These are phyloP conservation scores for Pollachius pollachius DNA, from an alignment of 2,113 vertebrate species.

Conservation along the genomic window DNA sequence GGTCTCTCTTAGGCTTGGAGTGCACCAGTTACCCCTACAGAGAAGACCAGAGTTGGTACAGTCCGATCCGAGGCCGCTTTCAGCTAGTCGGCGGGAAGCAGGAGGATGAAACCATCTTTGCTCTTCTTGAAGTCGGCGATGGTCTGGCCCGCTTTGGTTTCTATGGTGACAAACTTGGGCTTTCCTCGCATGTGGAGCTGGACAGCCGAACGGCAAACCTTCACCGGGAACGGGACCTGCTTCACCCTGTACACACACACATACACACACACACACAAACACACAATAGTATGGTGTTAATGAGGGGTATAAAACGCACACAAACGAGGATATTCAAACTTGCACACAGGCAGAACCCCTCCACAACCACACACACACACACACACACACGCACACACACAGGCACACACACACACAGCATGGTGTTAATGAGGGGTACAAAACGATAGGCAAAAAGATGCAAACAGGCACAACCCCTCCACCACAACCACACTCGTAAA, in stretches of 20 bases:
- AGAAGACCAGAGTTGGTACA: too few species aligned
- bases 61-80: too few species aligned
- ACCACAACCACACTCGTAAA: too few species aligned
- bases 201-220: slow-evolving; percentile 71
- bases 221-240: slow-evolving; percentile 69
- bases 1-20: too few species aligned
- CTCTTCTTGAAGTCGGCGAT: slow-evolving; percentile 80
- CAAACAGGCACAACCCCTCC: too few species aligned
- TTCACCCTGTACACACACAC: slow-evolving; percentile 68
- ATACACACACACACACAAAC: slow-evolving; percentile 25
- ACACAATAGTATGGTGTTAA: neutral
- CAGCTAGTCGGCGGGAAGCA: slow-evolving; percentile 68
- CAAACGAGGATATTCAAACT: neutral
- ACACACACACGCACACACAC: neutral
- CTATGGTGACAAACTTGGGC: slow-evolving; percentile 73
- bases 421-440: too few species aligned
- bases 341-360: neutral
- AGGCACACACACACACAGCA: neutral
- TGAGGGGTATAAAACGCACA: too few species aligned
- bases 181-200: slow-evolving; percentile 75
- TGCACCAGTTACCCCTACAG: too few species aligned
- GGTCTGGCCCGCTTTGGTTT: slow-evolving; percentile 53
- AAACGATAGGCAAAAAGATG: too few species aligned
- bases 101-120: slow-evolving; percentile 75
- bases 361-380: neutral